Base-by-base conservation (phyloP, 2,888 invertebrate species). In the Drosophila neutralis region DNA sequence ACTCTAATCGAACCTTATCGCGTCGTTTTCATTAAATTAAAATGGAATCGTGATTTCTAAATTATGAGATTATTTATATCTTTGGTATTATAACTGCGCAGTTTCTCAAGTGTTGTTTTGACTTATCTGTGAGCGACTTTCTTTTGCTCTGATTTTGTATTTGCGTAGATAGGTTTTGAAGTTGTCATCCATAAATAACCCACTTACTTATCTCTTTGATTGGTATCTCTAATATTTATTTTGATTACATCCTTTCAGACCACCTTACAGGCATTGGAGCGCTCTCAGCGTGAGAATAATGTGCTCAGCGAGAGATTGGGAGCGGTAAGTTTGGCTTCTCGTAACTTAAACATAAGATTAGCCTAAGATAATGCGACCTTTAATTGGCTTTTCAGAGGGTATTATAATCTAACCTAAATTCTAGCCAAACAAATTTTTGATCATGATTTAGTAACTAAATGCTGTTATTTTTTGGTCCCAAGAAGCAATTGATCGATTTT, bases 291-390 rank as follows among this genome's bases (percentile, higher is more conserved):
- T 65, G 95, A 96, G 61, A 96, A 96, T 91, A 95, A 95, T 90
- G 95, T 95, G 1, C 93, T 97, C 15, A 95, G 95, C 58, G 96
- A 95, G 79, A 94, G 96, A 72, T 93, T 96, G 80, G 96, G 96
- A 45, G 94, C 95, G 13, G 94, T 95, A 87, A 91, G 91, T 69
- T 57, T 45, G 1, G 10, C 13, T 4, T 15, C 3, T 5, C 10
- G 27, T 15, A 18, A 15, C n/a, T 27, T 33, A 18, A 38, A 10
- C 6, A 27, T 13, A 54, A 58, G 49, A 62, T 63, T 63, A 33
- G n/a, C 36, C 21, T 21, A 27, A 53, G 38, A 29, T 29, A 29
- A 51, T n/a, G 29, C 29, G 11, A 29, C n/a, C 51, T 29, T 51
- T 29, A 29, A 51, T 45, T 45, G 24, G 45, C 24, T 15, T 45